These are phyloP conservation scores for Plecotus auritus DNA, from an alignment of 2,113 vertebrate genomes.

Conservation along the genomic window DNA sequence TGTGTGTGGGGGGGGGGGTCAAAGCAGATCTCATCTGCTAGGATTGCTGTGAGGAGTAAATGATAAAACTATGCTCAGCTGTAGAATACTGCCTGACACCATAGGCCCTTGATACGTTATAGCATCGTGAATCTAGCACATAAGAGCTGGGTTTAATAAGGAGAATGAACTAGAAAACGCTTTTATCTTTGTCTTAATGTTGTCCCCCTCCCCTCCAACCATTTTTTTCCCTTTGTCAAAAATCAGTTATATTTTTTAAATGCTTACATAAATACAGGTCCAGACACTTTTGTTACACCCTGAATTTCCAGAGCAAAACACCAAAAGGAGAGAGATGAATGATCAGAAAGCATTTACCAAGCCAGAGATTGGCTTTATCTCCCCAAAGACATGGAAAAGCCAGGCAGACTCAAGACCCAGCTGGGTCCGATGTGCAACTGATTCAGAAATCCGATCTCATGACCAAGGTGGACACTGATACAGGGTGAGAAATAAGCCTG, in stretches of 20 bases:
- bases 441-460: not conserved
- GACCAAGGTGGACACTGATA: not conserved
- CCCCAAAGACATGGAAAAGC: constrained; percentile 1
- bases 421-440: not conserved
- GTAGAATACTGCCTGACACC: not conserved
- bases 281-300: not conserved
- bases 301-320: constrained; percentile 20
- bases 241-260: constrained; percentile 8
- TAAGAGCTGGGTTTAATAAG: not conserved
- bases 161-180: not conserved
- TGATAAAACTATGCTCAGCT: too few relatives aligned
- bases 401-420: not conserved
- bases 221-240: not conserved
- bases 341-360: constrained; percentile 3
- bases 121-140: not conserved
- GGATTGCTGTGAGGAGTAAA: not conserved
- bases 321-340: not conserved
- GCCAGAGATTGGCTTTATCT: not conserved
- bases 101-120: too few relatives aligned
- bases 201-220: not conserved
- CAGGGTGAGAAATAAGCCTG: not conserved
- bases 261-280: not conserved
- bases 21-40: not conserved
- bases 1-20: too few relatives aligned
- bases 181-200: not conserved